A percentile compares a stretch with the other conserved stretches of the same genome.
phyloP scores from a whole-genome alignment of 2,113 vertebrate genomes.

The Gobius niger region DNA sequence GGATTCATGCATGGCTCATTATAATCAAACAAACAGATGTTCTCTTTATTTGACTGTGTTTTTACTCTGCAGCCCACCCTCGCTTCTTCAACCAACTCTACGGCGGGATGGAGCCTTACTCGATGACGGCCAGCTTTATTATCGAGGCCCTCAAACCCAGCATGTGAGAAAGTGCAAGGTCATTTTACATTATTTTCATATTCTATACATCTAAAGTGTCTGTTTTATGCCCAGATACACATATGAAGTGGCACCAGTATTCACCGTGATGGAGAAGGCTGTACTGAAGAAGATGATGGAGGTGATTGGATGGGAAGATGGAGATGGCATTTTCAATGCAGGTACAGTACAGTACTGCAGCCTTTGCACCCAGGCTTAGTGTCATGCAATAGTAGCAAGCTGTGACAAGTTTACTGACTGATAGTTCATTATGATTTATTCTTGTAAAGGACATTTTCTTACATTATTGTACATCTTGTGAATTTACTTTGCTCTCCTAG shows the following conservation, averaged over 20 bases:
- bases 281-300: slow-evolving; percentile 87
- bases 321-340: slow-evolving; percentile 89
- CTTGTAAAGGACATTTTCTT: too few relatives aligned
- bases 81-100: slow-evolving; percentile 89
- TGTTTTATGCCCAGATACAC: slow-evolving; percentile 77
- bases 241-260: slow-evolving; percentile 87
- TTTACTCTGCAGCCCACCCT: slow-evolving; percentile 79
- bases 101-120: slow-evolving; percentile 85
- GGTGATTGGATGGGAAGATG: slow-evolving; percentile 85
- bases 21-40: not conserved
- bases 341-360: slow-evolving; percentile 67
- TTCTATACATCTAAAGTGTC: not conserved
- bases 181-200: not conserved
- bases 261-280: slow-evolving; percentile 84
- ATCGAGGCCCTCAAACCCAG: slow-evolving; percentile 85
- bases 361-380: not conserved
- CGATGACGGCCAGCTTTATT: slow-evolving; percentile 83
- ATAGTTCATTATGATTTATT: too few relatives aligned
- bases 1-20: not conserved
- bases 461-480: too few relatives aligned
- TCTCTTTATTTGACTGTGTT: not conserved
- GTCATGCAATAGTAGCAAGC: too few relatives aligned
- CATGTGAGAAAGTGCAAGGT: slow-evolving; percentile 75
- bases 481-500: slow-evolving; percentile 52
- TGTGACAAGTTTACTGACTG: too few relatives aligned